Evolutionary conservation across 53 echinoderm and acorn worm species (phyloP).

Genomic region (Temnopleurus reevesii): DNA sequence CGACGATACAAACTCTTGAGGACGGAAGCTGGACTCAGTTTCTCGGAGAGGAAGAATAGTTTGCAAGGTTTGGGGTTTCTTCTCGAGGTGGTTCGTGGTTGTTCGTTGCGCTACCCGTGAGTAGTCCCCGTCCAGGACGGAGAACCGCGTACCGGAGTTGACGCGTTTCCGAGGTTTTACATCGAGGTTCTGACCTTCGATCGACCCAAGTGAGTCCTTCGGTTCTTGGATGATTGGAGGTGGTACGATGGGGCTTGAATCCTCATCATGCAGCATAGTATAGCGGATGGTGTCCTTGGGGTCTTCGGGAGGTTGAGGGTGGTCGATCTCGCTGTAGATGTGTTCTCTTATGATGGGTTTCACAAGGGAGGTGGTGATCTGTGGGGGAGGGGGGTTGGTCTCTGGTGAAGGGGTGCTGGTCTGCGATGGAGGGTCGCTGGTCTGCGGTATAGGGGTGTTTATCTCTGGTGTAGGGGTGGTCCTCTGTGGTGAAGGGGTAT

Average conservation of each 20-base stretch:
- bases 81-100: conserved; percentile 56
- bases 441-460: background rate
- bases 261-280: conserved; percentile 64
- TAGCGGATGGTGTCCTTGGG: conserved; percentile 35
- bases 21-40: conserved; percentile 76
- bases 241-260: conserved; percentile 33
- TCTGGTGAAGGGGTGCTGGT: background rate
- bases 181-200: conserved; percentile 21
- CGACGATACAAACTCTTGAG: conserved; percentile 67
- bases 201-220: background rate
- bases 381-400: background rate
- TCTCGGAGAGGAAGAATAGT: conserved; percentile 53
- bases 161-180: conserved; percentile 65
- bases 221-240: background rate
- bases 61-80: conserved; percentile 50
- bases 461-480: too few species aligned
- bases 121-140: conserved; percentile 72
- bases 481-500: too few species aligned
- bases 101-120: conserved; percentile 65
- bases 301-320: conserved; percentile 13
- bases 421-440: background rate
- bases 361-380: background rate
- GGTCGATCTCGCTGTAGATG: conserved; percentile 73
- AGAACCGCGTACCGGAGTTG: conserved; percentile 83
- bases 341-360: conserved; percentile 58